These are phyloP conservation scores for Acleris laterana DNA, from an alignment of 2,888 invertebrate genomes.

Conservation along the genomic window DNA sequence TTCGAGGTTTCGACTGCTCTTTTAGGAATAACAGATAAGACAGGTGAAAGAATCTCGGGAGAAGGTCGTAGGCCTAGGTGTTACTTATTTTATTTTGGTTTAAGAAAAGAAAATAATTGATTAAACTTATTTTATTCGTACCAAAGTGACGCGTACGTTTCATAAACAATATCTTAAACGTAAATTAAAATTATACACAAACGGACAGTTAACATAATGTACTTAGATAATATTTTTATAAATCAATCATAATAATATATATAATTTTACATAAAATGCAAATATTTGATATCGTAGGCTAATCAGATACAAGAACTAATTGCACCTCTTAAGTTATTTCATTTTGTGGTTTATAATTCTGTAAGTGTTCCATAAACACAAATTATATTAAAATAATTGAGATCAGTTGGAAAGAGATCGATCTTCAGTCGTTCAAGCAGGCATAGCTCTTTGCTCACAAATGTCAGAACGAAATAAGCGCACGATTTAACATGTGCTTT, in stretches of 20 bases:
- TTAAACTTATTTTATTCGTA: conserved; percentile 62
- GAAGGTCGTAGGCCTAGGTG: no score
- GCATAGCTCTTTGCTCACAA: neutral
- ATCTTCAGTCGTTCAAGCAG: conserved; percentile 25
- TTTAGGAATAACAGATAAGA: no score
- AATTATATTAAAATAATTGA: conserved; percentile 26
- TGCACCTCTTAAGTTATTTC: no score
- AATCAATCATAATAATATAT: neutral
- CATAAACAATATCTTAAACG: conserved; percentile 56
- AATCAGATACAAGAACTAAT: no score
- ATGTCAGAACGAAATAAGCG: no score
- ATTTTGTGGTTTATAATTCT: neutral
- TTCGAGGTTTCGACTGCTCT: no score
- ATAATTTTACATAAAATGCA: no score
- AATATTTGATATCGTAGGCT: no score
- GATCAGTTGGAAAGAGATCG: conserved; percentile 37
- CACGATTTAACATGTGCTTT: no score
- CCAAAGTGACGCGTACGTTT: conserved; percentile 57
- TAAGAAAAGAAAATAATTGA: conserved; percentile 41
- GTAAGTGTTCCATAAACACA: conserved; percentile 2
- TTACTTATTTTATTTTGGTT: neutral
- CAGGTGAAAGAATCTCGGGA: no score
- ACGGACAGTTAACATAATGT: conserved; percentile 56
- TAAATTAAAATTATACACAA: conserved; percentile 61
- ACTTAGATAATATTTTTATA: conserved; percentile 30